A percentile compares a stretch with the other conserved stretches of the same genome.
phyloP scores from a whole-genome alignment of 2,888 invertebrate species.

The Andrena haemorrhoa region DNA sequence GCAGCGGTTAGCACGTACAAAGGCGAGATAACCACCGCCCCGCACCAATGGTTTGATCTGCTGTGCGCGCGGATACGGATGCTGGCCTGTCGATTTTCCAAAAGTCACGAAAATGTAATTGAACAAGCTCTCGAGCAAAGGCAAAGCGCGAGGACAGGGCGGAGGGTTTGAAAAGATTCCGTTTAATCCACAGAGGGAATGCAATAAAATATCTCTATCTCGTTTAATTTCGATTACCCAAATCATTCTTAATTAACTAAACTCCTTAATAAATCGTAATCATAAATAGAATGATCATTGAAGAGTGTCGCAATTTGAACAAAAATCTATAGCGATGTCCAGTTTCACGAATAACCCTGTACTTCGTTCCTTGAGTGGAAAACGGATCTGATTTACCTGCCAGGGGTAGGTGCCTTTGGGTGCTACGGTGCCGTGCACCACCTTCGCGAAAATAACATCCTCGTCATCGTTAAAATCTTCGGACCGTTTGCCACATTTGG shows the following conservation, averaged over 20 bases:
- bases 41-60: constrained; percentile 90
- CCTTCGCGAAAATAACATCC: constrained; percentile 86
- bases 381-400: constrained; percentile 86
- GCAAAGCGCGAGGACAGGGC: neutral
- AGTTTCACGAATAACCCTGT: neutral
- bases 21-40: constrained; percentile 89
- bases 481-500: constrained; percentile 86
- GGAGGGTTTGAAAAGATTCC: neutral
- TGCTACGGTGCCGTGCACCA: constrained; percentile 88
- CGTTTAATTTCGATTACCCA: no score
- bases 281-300: no score
- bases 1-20: constrained; percentile 90
- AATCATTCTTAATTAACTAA: no score
- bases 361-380: neutral
- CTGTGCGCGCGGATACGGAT: constrained; percentile 87
- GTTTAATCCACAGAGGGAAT: neutral
- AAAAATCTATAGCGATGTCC: no score
- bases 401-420: constrained; percentile 90
- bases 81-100: constrained; percentile 86
- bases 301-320: no score
- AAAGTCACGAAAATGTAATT: neutral
- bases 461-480: constrained; percentile 84
- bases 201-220: no score
- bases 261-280: no score
- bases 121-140: neutral